Conservation (phyloP, 2,888 invertebrate species). For the Osmoderma eremita region DNA sequence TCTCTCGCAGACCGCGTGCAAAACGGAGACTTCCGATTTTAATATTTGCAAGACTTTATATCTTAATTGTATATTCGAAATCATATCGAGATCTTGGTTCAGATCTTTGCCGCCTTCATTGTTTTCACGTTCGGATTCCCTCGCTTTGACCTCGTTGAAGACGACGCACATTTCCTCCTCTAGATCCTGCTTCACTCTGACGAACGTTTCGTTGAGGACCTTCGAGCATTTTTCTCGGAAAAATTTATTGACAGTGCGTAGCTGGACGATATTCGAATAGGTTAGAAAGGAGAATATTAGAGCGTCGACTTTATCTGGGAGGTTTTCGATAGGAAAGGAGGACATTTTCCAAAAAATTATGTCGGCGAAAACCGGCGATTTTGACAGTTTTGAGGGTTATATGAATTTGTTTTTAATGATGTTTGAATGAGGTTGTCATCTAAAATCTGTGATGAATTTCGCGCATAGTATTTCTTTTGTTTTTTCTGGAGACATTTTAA, state of each 20-base stretch:
- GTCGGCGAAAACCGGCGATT: conserved; percentile 23
- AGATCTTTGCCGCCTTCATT: neutral
- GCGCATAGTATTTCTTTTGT: too few relatives aligned
- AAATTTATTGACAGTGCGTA: conserved; percentile 17
- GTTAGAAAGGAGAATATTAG: conserved; percentile 23
- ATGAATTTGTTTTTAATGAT: too few relatives aligned
- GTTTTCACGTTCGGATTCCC: conserved; percentile 4
- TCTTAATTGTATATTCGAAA: conserved; percentile 27
- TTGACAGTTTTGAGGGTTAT: conserved; percentile 18
- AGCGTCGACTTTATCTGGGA: conserved; percentile 14
- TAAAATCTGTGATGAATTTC: too few relatives aligned
- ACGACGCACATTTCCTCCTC: conserved; percentile 31
- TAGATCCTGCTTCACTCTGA: conserved; percentile 28
- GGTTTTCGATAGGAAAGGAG: conserved; percentile 27
- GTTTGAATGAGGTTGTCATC: too few relatives aligned
- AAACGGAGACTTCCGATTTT: conserved; percentile 36
- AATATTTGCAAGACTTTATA: conserved; percentile 42
- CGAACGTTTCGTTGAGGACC: conserved; percentile 29
- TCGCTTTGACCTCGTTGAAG: conserved; percentile 16
- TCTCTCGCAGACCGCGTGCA: conserved; percentile 41
- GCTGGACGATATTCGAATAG: conserved; percentile 13
- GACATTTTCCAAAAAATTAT: conserved; percentile 23
- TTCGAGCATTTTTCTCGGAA: conserved; percentile 28
- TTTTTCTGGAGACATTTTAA: too few relatives aligned
- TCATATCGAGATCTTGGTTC: conserved; percentile 17